These are phyloP conservation scores for Embidobia sp. DNA, from an alignment of 2,888 invertebrate species.

Conservation along the genomic window DNA sequence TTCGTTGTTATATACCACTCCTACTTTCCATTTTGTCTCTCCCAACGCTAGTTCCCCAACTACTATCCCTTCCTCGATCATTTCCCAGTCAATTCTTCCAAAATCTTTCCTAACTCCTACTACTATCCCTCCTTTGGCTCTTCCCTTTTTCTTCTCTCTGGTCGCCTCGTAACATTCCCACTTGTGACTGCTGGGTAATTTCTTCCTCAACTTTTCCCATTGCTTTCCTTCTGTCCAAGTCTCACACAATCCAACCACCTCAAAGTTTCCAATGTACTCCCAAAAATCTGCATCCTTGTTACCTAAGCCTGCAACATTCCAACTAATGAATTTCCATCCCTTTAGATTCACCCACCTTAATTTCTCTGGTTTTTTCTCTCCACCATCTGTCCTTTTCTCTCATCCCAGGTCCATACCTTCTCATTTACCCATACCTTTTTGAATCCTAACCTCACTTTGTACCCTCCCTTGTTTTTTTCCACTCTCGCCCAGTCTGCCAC, in stretches of 20 bases:
- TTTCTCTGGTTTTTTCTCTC: too few relatives aligned
- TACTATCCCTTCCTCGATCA: not conserved
- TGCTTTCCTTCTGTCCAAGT: conserved; percentile 62
- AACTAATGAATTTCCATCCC: conserved; percentile 27
- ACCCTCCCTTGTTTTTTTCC: not conserved
- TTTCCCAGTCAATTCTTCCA: not conserved
- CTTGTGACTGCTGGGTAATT: conserved; percentile 17
- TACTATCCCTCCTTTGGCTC: conserved; percentile 41
- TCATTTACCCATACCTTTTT: not conserved
- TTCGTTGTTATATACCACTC: conserved; percentile 7
- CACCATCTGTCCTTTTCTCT: not conserved
- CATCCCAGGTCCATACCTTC: not conserved
- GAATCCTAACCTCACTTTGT: conserved; percentile 9
- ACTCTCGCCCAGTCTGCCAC: not conserved
- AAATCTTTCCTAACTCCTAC: conserved; percentile 37
- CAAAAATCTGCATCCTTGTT: conserved; percentile 62
- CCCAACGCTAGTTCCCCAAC: not conserved
- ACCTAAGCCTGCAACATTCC: conserved; percentile 59
- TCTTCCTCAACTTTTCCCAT: conserved; percentile 23
- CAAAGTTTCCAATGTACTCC: conserved; percentile 40
- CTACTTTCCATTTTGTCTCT: not conserved
- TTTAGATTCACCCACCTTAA: not conserved
- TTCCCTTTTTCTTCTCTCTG: conserved; percentile 39
- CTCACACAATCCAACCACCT: conserved; percentile 52
- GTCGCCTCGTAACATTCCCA: conserved; percentile 39